Conservation (phyloP, 1,140 invertebrate species). For the Plectus sambesii region DNA sequence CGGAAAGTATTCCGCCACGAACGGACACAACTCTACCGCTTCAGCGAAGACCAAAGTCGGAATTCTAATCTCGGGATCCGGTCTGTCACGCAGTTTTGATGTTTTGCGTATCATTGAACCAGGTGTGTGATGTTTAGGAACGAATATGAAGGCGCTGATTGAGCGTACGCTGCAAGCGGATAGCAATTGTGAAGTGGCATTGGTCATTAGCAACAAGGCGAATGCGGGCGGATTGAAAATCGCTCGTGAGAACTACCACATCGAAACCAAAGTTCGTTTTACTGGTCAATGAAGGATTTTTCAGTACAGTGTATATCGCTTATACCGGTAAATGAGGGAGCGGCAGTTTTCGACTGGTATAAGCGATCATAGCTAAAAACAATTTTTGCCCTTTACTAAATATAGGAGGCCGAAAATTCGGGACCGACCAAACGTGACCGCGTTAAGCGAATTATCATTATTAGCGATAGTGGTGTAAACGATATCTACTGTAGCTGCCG, state of each 20-base stretch:
- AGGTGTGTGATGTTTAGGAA: constrained; percentile 53
- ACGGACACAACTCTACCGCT: no score
- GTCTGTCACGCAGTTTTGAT: constrained; percentile 40
- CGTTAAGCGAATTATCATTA: no score
- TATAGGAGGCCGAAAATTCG: no score
- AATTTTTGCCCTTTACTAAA: no score
- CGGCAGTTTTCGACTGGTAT: no score
- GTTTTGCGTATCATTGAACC: constrained; percentile 20
- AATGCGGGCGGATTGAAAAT: constrained; percentile 56
- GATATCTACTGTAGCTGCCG: no score
- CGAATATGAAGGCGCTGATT: constrained; percentile 69
- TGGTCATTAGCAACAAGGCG: constrained; percentile 76
- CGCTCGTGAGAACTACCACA: constrained; percentile 63
- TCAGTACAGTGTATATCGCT: neutral
- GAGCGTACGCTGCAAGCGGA: constrained; percentile 58
- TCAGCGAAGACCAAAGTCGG: constrained; percentile 26
- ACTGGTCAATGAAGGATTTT: constrained; percentile 15
- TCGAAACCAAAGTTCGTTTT: constrained; percentile 47
- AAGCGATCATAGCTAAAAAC: no score
- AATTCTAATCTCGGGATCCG: constrained; percentile 37
- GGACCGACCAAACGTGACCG: no score
- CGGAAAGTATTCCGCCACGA: no score
- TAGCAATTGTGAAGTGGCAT: constrained; percentile 62
- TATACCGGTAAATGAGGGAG: no score
- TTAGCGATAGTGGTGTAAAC: no score